Evolutionary conservation across 92 coral and sea anemone species (phyloP), one percentile per base, ranked within the genome.

Genomic region (Scolanthus callimorphus): DNA sequence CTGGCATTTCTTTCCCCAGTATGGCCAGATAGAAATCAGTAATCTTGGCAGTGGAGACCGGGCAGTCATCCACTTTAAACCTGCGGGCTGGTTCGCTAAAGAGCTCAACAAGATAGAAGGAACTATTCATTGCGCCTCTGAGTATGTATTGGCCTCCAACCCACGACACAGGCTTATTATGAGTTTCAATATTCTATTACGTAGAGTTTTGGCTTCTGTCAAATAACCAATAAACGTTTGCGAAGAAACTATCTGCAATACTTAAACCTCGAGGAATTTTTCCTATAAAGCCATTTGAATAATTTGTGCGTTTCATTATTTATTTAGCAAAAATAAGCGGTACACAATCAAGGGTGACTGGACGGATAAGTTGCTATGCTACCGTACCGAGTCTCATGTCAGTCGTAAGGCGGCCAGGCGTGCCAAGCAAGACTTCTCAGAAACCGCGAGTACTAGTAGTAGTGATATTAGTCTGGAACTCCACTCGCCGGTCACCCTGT

Each of bases 51-150:
- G 78, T 2, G 85, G 94, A 17, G 95, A 80, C 53, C 66, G 74
- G 29, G 82, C 94, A 9, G 59, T 88, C 34, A 39, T 92, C 11
- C 86, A 92, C 45, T 92, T 92, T 62, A 92, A 92, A 57, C 98
- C 98, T 17, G 84, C 89, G 11, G 98, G 98, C 1, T 92, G 97
- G 98, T 92, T 92, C 77, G 96, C 89, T 11, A 90, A 76, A 63
- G 98, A 92, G 11, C 61, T 83, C 15, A 88, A 92, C 57, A 92
- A 92, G 66, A 87, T 92, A 13, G 98, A 92, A 59, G 98, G 92
- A 20, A 62, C 90, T 55, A 77, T 92, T 39, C 86, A 86, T 47
- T 81, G 81, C 23, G 63, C 69, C 19, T 23, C 71, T n/a, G 88
- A 84, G 98, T 92, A 73, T 76, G 92, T 67, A 4, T 15, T 15